Conservation (phyloP, 2,797 vertebrate genomes). For the Xenops minutus region DNA sequence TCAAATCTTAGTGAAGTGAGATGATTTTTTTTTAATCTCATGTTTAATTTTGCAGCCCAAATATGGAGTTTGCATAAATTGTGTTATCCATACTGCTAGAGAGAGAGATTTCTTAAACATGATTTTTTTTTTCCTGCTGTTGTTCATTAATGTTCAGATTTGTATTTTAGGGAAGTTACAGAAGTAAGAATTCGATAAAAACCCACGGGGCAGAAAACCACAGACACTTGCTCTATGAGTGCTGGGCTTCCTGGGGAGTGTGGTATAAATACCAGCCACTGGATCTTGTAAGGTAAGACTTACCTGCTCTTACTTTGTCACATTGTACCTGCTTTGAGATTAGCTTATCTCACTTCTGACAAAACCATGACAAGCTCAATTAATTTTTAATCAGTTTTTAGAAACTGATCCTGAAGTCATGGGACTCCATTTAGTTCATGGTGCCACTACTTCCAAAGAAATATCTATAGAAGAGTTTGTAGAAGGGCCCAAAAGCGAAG, state of each 20-base stretch:
- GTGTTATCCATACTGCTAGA: background rate
- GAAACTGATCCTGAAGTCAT: background rate
- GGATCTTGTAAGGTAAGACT: slow-evolving; percentile 88
- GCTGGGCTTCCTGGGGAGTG: slow-evolving; percentile 93
- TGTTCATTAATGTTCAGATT: slow-evolving; percentile 4
- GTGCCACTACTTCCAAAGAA: background rate
- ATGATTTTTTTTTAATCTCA: background rate
- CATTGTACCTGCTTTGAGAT: background rate
- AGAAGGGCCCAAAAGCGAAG: background rate
- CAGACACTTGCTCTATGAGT: slow-evolving; percentile 89
- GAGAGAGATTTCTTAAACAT: background rate
- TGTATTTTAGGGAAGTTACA: slow-evolving; percentile 87
- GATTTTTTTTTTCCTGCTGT: background rate
- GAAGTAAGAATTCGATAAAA: slow-evolving; percentile 90
- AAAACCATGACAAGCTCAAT: background rate
- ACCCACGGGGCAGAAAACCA: slow-evolving; percentile 92
- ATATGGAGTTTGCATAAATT: background rate
- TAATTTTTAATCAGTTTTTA: background rate
- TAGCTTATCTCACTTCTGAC: background rate
- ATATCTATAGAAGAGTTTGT: background rate
- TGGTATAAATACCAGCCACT: slow-evolving; percentile 96
- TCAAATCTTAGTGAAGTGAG: background rate
- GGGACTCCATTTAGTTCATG: background rate
- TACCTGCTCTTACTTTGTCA: background rate
- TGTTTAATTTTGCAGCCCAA: slow-evolving; percentile 38